Evolutionary conservation across 2,113 vertebrate genomes (phyloP), one percentile per base, ranked within the genome.

Genomic region (Elephantulus edwardii): DNA sequence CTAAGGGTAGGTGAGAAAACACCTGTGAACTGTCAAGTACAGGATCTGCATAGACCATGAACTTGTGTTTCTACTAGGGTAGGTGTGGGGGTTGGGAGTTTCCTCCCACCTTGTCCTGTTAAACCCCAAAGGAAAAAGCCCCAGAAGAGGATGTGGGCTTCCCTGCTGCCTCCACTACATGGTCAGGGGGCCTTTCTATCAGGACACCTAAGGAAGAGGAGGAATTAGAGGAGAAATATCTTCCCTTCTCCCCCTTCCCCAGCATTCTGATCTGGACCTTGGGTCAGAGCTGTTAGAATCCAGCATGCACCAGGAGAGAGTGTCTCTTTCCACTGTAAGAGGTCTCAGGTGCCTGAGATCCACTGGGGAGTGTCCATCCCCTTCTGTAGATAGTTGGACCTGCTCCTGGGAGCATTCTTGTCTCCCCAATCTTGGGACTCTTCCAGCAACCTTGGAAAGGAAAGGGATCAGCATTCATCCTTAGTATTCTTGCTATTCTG

Each of bases 381-480:
- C n/a, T 14, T 66, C 82, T 3, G 6, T 4, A 10, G 11, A 14
- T 16, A 66, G 28, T 26, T 19, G 5, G 6, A 24, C 28, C 33
- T 1, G 0, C 20, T 16, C 78, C 46, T 54, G 26, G 4, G 35
- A 8, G 48, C 0, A 0, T 66, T 52, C 54, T 68, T 13, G 1
- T 26, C 54, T 76, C 48, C 83, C 60, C 22, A 22, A 14, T 56
- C 54, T 22, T 1, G 3, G 6, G 48, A 19, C 54, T 40, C 56
- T 8, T 56, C n/a, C 2, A 8, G 13, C n/a, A 66, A 24, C 42
- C 38, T 35, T 28, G 28, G n/a, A 26, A 48, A 26, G 42, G 7
- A 77, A 7, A 58, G 3, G 70, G 74, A 62, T 7, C 8, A 2
- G 24, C 26, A 19, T 11, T 8, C 46, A 2, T 33, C 20, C 5